Conservation (phyloP, 2,797 vertebrate species). For the Cynopterus sphinx region DNA sequence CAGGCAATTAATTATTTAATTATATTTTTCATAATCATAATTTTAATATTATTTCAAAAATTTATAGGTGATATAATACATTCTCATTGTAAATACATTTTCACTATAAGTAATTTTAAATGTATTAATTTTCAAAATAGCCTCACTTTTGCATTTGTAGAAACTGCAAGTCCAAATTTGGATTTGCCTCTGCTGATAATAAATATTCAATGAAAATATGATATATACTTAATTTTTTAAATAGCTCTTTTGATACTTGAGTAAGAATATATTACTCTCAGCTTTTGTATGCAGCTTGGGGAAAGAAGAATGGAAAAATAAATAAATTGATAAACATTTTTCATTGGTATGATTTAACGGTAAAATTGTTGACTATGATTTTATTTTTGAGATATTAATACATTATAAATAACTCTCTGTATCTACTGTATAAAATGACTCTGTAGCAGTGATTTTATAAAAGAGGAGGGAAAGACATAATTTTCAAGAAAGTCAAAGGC, state of each 20-base stretch:
- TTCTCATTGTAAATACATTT: not conserved
- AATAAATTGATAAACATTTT: not conserved
- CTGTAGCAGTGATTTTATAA: not conserved
- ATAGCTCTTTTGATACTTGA: not conserved
- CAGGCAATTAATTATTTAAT: not conserved
- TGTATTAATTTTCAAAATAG: not conserved
- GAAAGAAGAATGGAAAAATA: not conserved
- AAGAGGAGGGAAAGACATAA: not conserved
- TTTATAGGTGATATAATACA: not conserved
- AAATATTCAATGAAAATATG: not conserved
- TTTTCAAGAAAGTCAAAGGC: not conserved
- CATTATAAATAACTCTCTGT: not conserved
- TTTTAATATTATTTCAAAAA: not conserved
- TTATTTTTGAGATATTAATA: not conserved
- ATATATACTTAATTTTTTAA: not conserved
- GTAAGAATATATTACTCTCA: not conserved
- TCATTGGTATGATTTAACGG: not conserved
- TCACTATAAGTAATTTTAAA: not conserved
- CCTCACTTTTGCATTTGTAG: not conserved
- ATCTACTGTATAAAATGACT: not conserved
- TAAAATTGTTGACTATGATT: not conserved
- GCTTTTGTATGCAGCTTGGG: not conserved
- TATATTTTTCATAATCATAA: not conserved
- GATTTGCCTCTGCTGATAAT: not conserved
- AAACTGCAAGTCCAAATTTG: not conserved